Evolutionary conservation across 2,888 invertebrate genomes (phyloP).

Genomic region (Tetropium fuscum): DNA sequence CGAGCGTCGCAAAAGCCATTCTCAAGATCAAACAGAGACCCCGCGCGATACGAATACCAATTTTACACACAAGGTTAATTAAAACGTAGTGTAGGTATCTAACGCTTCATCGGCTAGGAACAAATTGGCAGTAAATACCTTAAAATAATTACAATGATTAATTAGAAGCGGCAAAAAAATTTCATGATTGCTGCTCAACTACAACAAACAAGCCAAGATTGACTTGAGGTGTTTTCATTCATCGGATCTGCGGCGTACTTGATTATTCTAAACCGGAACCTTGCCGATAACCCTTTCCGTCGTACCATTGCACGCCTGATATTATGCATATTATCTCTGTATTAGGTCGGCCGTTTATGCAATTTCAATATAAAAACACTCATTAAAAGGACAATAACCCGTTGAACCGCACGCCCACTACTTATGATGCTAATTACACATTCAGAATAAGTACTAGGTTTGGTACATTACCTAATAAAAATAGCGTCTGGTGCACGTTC

Average conservation of each 20-base stretch:
- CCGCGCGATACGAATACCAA: too few relatives aligned
- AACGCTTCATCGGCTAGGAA: too few relatives aligned
- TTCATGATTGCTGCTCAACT: too few relatives aligned
- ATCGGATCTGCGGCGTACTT: not conserved
- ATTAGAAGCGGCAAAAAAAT: too few relatives aligned
- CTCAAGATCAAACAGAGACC: too few relatives aligned
- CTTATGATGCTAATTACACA: slow-evolving; percentile 31
- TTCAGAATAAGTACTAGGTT: slow-evolving; percentile 27
- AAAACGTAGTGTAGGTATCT: not conserved
- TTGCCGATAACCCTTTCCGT: slow-evolving; percentile 10
- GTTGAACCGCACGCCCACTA: slow-evolving; percentile 22
- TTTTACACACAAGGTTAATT: too few relatives aligned
- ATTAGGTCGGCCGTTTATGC: slow-evolving; percentile 25
- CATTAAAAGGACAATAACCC: slow-evolving; percentile 31
- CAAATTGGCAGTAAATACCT: too few relatives aligned
- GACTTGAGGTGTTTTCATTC: not conserved
- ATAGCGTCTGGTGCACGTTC: slow-evolving; percentile 19
- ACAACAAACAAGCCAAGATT: too few relatives aligned
- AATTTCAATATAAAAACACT: slow-evolving; percentile 31
- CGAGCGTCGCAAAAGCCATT: too few relatives aligned
- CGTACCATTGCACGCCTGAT: not conserved
- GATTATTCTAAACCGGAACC: slow-evolving; percentile 15
- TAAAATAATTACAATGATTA: too few relatives aligned
- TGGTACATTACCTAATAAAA: slow-evolving; percentile 34
- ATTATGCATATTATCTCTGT: slow-evolving; percentile 8